phyloP scores from a whole-genome alignment of 2,113 vertebrate species.

The Rana temporaria region DNA sequence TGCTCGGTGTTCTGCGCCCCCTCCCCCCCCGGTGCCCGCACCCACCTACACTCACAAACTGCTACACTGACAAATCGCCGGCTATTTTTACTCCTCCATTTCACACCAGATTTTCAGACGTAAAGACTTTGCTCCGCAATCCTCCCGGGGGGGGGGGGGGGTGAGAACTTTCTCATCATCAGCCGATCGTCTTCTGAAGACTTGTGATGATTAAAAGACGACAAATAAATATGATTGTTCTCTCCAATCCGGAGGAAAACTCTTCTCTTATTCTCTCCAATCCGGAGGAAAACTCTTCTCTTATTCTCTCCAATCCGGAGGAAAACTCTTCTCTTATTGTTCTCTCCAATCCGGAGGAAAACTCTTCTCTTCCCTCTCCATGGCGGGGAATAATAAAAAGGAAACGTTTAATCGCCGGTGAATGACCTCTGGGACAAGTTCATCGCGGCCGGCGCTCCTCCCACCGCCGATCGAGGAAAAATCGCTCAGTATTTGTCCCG shows the following conservation, averaged over 20 bases:
- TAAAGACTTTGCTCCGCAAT: not conserved
- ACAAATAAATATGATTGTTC: slow-evolving; percentile 14
- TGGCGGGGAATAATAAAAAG: too few relatives aligned
- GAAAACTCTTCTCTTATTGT: too few relatives aligned
- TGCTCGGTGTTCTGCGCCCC: not conserved
- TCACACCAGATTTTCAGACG: not conserved
- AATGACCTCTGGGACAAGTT: slow-evolving; percentile 15
- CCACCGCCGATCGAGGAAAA: too few relatives aligned
- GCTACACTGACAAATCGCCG: not conserved
- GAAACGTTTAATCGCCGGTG: not conserved
- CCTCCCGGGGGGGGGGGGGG: not conserved
- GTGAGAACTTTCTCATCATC: not conserved
- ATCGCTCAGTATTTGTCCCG: too few relatives aligned
- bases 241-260: not conserved
- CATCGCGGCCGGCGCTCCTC: not conserved
- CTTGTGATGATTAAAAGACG: slow-evolving; percentile 3
- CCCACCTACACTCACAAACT: not conserved
- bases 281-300: too few relatives aligned
- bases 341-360: too few relatives aligned
- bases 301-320: too few relatives aligned
- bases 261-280: not conserved
- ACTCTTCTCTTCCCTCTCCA: not conserved
- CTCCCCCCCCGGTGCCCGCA: too few relatives aligned
- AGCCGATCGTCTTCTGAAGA: not conserved
- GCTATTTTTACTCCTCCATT: slow-evolving; percentile 7